Conservation (phyloP, 64 coral and sea anemone species). For the Actinia equina region DNA sequence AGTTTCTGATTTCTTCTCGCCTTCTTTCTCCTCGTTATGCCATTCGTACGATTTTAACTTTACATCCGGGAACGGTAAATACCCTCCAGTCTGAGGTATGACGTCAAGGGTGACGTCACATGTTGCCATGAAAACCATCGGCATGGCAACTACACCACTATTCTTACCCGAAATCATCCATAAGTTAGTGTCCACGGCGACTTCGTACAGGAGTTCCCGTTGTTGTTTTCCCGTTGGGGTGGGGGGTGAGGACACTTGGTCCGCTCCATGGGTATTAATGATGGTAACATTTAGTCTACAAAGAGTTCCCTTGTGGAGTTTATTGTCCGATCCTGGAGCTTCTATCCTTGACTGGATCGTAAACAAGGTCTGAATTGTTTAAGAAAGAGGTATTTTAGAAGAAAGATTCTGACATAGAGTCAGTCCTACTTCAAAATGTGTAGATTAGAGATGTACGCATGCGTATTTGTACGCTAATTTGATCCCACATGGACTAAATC, state of each 20-base stretch:
- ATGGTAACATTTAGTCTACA: constrained; percentile 70
- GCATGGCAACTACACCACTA: constrained; percentile 68
- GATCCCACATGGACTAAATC: background rate
- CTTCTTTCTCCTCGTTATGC: constrained; percentile 9
- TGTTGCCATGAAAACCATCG: constrained; percentile 72
- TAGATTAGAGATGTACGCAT: background rate
- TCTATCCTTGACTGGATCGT: constrained; percentile 77
- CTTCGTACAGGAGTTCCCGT: constrained; percentile 64
- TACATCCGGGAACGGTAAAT: constrained; percentile 63
- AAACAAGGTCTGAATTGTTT: constrained; percentile 57
- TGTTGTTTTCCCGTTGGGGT: background rate
- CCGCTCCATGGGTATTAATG: constrained; percentile 15
- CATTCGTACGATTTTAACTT: constrained; percentile 67
- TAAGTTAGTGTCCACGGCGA: constrained; percentile 69
- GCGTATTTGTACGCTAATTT: background rate
- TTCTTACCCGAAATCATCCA: constrained; percentile 82
- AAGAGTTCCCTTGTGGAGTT: constrained; percentile 37
- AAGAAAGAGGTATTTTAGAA: background rate
- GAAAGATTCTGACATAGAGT: background rate
- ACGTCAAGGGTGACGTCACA: constrained; percentile 56
- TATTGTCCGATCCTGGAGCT: constrained; percentile 22
- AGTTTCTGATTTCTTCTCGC: constrained; percentile 5
- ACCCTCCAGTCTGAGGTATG: constrained; percentile 76
- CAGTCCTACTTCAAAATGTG: too few relatives aligned
- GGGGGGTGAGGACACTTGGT: background rate